phyloP scores from a whole-genome alignment of 1,140 invertebrate species.

The Zeugodacus cucurbitae region DNA sequence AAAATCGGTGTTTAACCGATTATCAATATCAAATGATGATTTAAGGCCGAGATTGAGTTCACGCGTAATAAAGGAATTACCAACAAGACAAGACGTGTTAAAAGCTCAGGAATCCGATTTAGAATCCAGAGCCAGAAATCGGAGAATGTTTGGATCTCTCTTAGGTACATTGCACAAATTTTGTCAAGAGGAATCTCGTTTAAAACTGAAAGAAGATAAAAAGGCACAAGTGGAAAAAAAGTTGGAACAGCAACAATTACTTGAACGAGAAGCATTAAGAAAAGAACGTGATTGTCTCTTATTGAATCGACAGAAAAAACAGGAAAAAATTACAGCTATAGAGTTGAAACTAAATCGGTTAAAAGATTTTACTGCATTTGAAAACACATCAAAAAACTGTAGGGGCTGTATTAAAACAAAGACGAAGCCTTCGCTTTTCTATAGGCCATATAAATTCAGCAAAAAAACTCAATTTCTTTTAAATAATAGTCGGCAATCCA shows the following conservation, averaged over 20 bases:
- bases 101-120: slow-evolving; percentile 87
- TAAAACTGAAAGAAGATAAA: slow-evolving; percentile 79
- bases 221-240: slow-evolving; percentile 90
- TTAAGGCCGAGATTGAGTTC: slow-evolving; percentile 65
- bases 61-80: slow-evolving; percentile 74
- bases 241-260: slow-evolving; percentile 88
- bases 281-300: slow-evolving; percentile 89
- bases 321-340: slow-evolving; percentile 88
- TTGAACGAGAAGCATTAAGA: slow-evolving; percentile 87
- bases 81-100: slow-evolving; percentile 80
- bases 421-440: slow-evolving; percentile 88
- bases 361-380: slow-evolving; percentile 90
- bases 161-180: slow-evolving; percentile 95
- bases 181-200: slow-evolving; percentile 90
- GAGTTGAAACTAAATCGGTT: slow-evolving; percentile 91
- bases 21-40: slow-evolving; percentile 67
- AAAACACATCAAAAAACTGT: slow-evolving; percentile 80
- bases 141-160: slow-evolving; percentile 94
- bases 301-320: slow-evolving; percentile 84
- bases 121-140: slow-evolving; percentile 85
- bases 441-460: slow-evolving; percentile 80
- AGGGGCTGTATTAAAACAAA: slow-evolving; percentile 89
- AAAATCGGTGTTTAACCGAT: slow-evolving; percentile 70
- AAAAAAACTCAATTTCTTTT: slow-evolving; percentile 69
- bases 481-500: slow-evolving; percentile 66